Evolutionary conservation across 2,888 invertebrate species (phyloP).

Genomic region (Pollenia griseotomentosa): DNA sequence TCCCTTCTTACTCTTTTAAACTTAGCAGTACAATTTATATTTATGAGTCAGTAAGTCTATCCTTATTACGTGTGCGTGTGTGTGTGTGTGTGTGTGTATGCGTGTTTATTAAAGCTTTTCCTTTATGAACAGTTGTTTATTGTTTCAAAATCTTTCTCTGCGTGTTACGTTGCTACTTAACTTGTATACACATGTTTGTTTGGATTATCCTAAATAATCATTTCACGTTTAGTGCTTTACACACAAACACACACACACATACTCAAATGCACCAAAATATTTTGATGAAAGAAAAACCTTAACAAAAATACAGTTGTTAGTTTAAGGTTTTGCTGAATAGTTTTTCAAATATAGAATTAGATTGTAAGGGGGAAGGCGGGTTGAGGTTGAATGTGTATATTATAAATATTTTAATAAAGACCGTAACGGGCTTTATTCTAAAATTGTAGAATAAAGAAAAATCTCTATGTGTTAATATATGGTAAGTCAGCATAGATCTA

Average conservation of each 20-base stretch:
- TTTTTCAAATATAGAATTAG: too few relatives aligned
- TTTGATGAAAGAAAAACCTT: background rate
- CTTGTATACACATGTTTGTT: background rate
- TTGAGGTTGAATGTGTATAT: too few relatives aligned
- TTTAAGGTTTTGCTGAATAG: too few relatives aligned
- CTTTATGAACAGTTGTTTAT: slow-evolving; percentile 1
- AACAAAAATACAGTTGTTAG: background rate
- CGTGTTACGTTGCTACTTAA: background rate
- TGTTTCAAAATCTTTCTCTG: slow-evolving; percentile 2
- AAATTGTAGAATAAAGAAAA: too few relatives aligned
- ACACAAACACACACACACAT: background rate
- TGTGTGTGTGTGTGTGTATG: background rate
- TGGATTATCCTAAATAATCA: slow-evolving; percentile 28
- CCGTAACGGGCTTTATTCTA: too few relatives aligned
- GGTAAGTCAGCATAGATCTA: too few relatives aligned
- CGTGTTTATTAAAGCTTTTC: background rate
- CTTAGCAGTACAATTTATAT: background rate
- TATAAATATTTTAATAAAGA: too few relatives aligned
- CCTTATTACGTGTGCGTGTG: background rate
- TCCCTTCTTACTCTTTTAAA: background rate
- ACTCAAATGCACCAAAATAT: background rate
- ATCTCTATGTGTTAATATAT: too few relatives aligned
- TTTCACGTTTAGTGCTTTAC: background rate
- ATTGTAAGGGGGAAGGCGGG: too few relatives aligned
- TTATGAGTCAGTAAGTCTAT: background rate